These are phyloP conservation scores for Protophormia terraenovae DNA, from an alignment of 2,888 invertebrate genomes.

Conservation along the genomic window DNA sequence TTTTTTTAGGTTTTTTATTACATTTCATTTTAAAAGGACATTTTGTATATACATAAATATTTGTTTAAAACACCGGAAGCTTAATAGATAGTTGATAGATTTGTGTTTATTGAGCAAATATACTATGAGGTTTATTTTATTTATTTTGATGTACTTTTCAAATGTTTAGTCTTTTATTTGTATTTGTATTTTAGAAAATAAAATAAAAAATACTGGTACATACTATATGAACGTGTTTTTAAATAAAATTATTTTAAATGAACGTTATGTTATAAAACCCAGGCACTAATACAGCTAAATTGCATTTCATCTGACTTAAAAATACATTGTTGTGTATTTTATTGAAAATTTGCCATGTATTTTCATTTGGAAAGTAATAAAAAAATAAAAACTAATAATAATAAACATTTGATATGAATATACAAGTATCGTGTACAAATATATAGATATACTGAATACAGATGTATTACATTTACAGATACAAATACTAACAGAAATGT, in stretches of 20 bases:
- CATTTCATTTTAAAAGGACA: not conserved
- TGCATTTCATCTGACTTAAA: constrained; percentile 13
- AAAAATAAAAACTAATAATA: constrained; percentile 44
- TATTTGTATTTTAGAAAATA: not conserved
- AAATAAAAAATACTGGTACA: too few species aligned
- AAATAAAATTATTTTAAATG: constrained; percentile 34
- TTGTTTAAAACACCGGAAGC: not conserved
- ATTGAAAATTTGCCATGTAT: constrained; percentile 35
- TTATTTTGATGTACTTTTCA: not conserved
- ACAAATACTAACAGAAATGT: not conserved
- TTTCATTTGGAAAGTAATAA: too few species aligned
- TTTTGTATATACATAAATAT: not conserved
- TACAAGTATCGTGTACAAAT: not conserved
- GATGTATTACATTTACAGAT: not conserved
- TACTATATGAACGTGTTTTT: constrained; percentile 9
- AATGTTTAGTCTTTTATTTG: not conserved
- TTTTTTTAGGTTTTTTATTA: not conserved
- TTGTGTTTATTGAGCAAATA: not conserved
- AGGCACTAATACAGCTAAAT: not conserved
- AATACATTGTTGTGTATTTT: constrained; percentile 44
- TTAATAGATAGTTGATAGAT: not conserved
- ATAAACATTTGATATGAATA: constrained; percentile 37
- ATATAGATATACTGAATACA: not conserved
- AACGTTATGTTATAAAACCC: constrained; percentile 19
- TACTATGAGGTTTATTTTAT: not conserved